These are phyloP conservation scores for Percopsis omiscomaycus DNA, from an alignment of 2,797 vertebrate species.

Conservation along the genomic window DNA sequence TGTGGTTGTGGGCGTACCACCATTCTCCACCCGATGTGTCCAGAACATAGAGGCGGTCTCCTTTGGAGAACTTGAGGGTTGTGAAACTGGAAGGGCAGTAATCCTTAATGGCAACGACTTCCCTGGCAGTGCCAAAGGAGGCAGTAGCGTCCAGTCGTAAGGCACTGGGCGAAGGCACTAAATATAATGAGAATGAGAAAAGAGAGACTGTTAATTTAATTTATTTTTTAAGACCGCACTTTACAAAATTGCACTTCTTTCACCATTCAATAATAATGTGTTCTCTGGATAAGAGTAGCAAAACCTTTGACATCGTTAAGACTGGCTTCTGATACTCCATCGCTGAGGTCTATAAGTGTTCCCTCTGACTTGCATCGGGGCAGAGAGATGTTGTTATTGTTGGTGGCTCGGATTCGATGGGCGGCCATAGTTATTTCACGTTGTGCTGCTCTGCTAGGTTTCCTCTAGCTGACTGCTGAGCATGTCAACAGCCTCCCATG, in stretches of 20 bases:
- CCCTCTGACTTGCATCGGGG: slow-evolving; percentile 96
- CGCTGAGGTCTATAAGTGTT: slow-evolving; percentile 88
- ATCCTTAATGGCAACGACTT: slow-evolving; percentile 94
- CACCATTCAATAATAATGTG: background rate
- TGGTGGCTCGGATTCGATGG: slow-evolving; percentile 90
- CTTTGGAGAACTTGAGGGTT: slow-evolving; percentile 94
- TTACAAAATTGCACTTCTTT: background rate
- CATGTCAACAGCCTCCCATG: slow-evolving; percentile 55
- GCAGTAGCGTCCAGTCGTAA: slow-evolving; percentile 84
- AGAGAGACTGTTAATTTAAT: background rate
- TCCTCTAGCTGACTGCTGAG: slow-evolving; percentile 19
- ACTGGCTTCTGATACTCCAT: slow-evolving; percentile 82
- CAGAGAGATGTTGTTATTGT: slow-evolving; percentile 81
- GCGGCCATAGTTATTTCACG: slow-evolving; percentile 85
- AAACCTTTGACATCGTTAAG: slow-evolving; percentile 91
- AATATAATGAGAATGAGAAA: slow-evolving; percentile 12
- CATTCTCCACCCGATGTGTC: slow-evolving; percentile 92
- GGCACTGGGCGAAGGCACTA: slow-evolving; percentile 95
- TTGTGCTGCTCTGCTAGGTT: slow-evolving; percentile 27
- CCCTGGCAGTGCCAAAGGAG: slow-evolving; percentile 86
- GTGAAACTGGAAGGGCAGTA: slow-evolving; percentile 95
- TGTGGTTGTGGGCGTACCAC: slow-evolving; percentile 99
- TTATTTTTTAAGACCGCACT: background rate
- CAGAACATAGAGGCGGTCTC: slow-evolving; percentile 91
- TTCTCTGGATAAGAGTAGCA: background rate